phyloP scores from a whole-genome alignment of 2,113 vertebrate genomes.

The Atlantisia rogersi region DNA sequence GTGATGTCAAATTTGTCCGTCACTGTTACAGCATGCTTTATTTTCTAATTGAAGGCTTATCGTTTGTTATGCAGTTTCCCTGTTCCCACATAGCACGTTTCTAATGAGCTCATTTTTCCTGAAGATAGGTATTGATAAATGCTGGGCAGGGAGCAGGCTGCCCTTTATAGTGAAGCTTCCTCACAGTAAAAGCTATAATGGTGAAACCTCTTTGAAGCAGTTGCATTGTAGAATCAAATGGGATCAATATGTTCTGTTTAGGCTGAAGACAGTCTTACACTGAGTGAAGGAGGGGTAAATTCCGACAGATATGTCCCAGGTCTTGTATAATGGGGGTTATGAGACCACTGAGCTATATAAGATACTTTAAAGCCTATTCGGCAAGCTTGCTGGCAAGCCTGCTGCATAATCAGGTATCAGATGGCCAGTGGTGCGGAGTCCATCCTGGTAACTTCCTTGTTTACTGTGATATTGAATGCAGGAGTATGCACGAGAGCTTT shows the following conservation, averaged over 20 bases:
- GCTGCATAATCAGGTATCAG: conserved; percentile 24
- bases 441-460: not conserved
- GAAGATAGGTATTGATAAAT: not conserved
- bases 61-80: not conserved
- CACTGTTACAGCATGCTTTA: not conserved
- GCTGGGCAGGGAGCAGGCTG: not conserved
- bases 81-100: not conserved
- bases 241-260: conserved; percentile 42
- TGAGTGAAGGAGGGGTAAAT: conserved; percentile 20
- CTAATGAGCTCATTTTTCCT: not conserved
- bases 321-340: conserved; percentile 48
- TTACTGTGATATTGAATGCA: not conserved
- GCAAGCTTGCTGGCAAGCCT: conserved; percentile 27
- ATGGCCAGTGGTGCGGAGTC: not conserved
- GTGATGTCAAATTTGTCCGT: not conserved
- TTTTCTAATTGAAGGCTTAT: not conserved
- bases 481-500: not conserved
- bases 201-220: conserved; percentile 1
- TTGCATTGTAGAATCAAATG: conserved; percentile 22
- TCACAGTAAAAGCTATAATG: not conserved
- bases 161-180: not conserved
- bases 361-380: conserved; percentile 58
- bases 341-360: conserved; percentile 39
- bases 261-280: not conserved
- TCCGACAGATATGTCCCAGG: conserved; percentile 52